phyloP scores from a whole-genome alignment of 2,888 invertebrate species.

The Unio pictorum region DNA sequence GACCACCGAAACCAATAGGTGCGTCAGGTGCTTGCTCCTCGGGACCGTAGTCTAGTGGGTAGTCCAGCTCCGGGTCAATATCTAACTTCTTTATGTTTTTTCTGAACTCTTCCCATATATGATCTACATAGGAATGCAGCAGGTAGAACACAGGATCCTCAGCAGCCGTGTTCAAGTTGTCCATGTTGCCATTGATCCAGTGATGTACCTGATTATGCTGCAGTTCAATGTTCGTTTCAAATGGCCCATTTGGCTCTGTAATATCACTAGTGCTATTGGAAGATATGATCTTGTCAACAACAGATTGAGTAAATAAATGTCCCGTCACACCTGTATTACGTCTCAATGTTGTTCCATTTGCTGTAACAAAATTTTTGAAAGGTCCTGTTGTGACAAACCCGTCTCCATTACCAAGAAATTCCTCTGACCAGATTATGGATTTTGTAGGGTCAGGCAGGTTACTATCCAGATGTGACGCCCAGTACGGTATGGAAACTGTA shows the following conservation, averaged over 20 bases:
- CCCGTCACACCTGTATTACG: constrained; percentile 35
- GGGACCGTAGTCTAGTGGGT: constrained; percentile 24
- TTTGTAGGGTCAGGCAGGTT: constrained; percentile 36
- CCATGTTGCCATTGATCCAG: constrained; percentile 44
- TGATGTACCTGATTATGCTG: constrained; percentile 34
- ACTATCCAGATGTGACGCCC: constrained; percentile 40
- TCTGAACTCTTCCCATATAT: constrained; percentile 39
- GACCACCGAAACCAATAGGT: constrained; percentile 28
- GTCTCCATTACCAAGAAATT: constrained; percentile 39
- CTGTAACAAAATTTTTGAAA: constrained; percentile 28
- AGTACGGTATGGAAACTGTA: constrained; percentile 35
- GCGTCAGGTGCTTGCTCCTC: constrained; percentile 23
- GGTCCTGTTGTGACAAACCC: constrained; percentile 40
- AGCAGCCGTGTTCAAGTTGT: constrained; percentile 32
- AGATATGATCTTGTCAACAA: constrained; percentile 28
- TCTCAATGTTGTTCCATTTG: constrained; percentile 23
- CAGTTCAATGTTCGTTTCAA: constrained; percentile 28
- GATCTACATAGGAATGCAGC: constrained; percentile 40
- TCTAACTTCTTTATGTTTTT: constrained; percentile 25
- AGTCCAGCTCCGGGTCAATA: constrained; percentile 30
- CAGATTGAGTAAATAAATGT: constrained; percentile 27
- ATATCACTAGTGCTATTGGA: constrained; percentile 31
- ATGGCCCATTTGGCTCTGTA: constrained; percentile 22
- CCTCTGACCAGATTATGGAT: constrained; percentile 37
- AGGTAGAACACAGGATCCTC: constrained; percentile 43